Evolutionary conservation across 2,797 vertebrate species (phyloP).

Genomic region (Liasis olivaceus): DNA sequence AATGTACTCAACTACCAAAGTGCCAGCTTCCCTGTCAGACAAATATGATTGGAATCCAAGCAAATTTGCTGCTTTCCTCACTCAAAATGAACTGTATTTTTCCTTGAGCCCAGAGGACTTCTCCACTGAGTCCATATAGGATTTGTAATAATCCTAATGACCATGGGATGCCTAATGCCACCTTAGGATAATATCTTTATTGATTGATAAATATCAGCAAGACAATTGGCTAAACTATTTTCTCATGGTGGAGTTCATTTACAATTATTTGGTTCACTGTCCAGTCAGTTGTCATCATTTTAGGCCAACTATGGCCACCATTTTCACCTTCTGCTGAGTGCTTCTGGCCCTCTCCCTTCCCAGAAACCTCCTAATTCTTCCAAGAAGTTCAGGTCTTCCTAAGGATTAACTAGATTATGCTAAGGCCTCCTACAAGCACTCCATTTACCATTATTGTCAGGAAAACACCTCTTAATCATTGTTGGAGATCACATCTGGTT

Average conservation of each 20-base stretch:
- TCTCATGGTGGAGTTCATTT: background rate
- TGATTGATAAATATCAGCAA: background rate
- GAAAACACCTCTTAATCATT: background rate
- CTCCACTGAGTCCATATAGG: too few species aligned
- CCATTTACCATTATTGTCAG: background rate
- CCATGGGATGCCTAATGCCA: too few species aligned
- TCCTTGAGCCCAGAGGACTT: too few species aligned
- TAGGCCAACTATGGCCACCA: background rate
- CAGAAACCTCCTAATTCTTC: background rate
- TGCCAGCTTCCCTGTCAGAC: too few species aligned
- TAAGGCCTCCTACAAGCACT: background rate
- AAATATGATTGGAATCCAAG: too few species aligned
- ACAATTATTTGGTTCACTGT: background rate
- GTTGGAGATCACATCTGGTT: background rate
- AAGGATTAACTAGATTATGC: background rate
- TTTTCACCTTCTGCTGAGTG: background rate
- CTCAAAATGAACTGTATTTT: too few species aligned
- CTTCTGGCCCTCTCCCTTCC: background rate
- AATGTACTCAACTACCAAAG: too few species aligned
- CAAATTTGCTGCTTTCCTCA: too few species aligned
- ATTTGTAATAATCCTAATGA: too few species aligned
- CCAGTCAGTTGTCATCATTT: background rate
- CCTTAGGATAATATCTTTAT: too few species aligned
- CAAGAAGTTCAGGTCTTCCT: background rate
- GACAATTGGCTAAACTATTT: background rate